A percentile compares a stretch with the other conserved stretches of the same genome.
Evolutionary conservation across 2,797 vertebrate genomes (phyloP).

Genomic region (Scolopax bukidnonensis): DNA sequence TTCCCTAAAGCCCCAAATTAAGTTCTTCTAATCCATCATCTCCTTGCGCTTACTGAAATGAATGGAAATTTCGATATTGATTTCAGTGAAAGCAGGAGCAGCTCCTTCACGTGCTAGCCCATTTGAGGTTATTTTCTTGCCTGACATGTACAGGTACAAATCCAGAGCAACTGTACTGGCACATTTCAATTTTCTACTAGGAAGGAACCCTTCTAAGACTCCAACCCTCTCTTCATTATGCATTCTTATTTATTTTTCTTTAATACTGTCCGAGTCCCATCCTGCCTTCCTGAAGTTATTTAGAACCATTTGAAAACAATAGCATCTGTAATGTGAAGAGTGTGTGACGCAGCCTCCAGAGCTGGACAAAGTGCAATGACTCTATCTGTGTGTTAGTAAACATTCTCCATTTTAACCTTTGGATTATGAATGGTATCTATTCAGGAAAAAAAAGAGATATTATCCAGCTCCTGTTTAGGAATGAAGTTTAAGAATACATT

Average conservation of each 20-base stretch:
- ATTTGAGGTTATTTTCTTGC: background rate
- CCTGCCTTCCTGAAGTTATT: background rate
- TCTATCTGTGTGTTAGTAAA: background rate
- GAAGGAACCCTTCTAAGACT: background rate
- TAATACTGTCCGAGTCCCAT: background rate
- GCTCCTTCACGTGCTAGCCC: background rate
- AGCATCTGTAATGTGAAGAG: background rate
- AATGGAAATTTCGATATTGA: background rate
- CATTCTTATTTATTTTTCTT: background rate
- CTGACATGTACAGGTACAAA: background rate
- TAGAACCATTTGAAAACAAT: background rate
- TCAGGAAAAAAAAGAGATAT: background rate
- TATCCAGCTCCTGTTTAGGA: background rate
- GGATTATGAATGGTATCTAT: background rate
- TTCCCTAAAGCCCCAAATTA: constrained; percentile 14
- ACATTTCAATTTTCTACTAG: background rate
- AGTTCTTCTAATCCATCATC: constrained; percentile 41
- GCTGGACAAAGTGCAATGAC: background rate
- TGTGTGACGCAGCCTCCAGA: background rate
- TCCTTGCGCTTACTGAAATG: background rate
- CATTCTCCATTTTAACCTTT: background rate
- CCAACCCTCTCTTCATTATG: background rate
- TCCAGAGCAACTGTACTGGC: background rate
- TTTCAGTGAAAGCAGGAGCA: background rate
- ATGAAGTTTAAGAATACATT: background rate